A percentile compares a stretch with the other conserved stretches of the same genome.
Evolutionary conservation across 2,113 vertebrate species (phyloP).

Genomic region (Oncorhynchus kisutch): DNA sequence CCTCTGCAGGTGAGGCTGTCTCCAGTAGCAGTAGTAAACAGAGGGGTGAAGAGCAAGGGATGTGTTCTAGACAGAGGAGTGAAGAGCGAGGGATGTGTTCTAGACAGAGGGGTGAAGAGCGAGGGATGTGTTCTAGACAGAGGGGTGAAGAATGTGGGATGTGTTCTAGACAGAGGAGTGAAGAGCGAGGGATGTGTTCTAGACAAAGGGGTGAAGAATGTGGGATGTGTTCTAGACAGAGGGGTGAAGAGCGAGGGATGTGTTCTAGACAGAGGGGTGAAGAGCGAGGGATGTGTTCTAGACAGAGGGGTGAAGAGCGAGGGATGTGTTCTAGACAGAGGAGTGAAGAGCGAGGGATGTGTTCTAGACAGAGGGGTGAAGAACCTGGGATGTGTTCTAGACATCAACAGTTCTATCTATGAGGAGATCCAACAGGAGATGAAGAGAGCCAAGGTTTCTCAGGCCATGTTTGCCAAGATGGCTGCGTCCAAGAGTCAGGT

Average conservation of each 20-base stretch:
- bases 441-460: slow-evolving; percentile 72
- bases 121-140: too few relatives aligned
- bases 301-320: neutral
- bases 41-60: too few relatives aligned
- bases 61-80: too few relatives aligned
- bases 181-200: too few relatives aligned
- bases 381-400: slow-evolving; percentile 20
- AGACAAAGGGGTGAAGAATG: slow-evolving; percentile 58
- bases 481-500: slow-evolving; percentile 73
- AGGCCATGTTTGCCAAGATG: slow-evolving; percentile 69
- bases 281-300: slow-evolving; percentile 63
- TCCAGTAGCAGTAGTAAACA: slow-evolving; percentile 41
- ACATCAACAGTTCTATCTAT: slow-evolving; percentile 65
- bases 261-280: slow-evolving; percentile 47
- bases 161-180: too few relatives aligned
- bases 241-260: too few relatives aligned
- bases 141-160: too few relatives aligned
- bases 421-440: slow-evolving; percentile 73
- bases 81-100: too few relatives aligned
- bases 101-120: too few relatives aligned
- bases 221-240: slow-evolving; percentile 57
- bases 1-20: slow-evolving; percentile 63
- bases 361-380: too few relatives aligned
- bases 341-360: too few relatives aligned
- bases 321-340: too few relatives aligned